A percentile compares a stretch with the other conserved stretches of the same genome.
Evolutionary conservation across 2,888 invertebrate species (phyloP).

Genomic region (Nymphalis c-album): DNA sequence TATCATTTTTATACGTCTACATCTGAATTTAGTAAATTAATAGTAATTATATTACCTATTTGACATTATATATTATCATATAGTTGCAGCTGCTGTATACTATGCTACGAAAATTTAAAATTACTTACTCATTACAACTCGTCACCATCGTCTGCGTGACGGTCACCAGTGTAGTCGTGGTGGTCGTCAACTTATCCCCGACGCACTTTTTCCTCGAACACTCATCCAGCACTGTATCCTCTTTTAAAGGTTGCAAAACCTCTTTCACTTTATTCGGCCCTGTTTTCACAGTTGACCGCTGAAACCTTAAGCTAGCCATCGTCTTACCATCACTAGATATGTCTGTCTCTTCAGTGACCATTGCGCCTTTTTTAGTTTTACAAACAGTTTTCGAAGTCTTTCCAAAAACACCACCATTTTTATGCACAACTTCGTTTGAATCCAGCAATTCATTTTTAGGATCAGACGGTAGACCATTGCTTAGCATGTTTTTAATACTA

Average conservation of each 20-base stretch:
- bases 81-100: too few species aligned
- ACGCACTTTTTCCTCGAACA: conserved; percentile 68
- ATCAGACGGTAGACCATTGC: conserved; percentile 70
- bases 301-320: conserved; percentile 69
- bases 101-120: neutral
- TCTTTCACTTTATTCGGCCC: conserved; percentile 70
- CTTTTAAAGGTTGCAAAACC: conserved; percentile 63
- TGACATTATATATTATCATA: too few species aligned
- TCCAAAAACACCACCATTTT: conserved; percentile 68
- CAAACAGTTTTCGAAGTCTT: conserved; percentile 69
- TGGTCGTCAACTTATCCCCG: conserved; percentile 69
- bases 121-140: conserved; percentile 78
- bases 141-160: conserved; percentile 74
- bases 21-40: too few species aligned
- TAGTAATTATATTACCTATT: too few species aligned
- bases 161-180: conserved; percentile 72
- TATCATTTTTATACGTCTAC: too few species aligned
- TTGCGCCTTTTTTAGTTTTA: conserved; percentile 67
- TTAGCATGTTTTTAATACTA: conserved; percentile 69
- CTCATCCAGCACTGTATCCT: conserved; percentile 63
- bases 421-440: conserved; percentile 65
- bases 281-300: conserved; percentile 68
- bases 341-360: conserved; percentile 74
- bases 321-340: conserved; percentile 71
- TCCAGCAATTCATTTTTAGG: conserved; percentile 60